Evolutionary conservation across 2,113 vertebrate genomes (phyloP), one percentile per base, ranked within the genome.

Genomic region (Onychostruthus taczanowskii): DNA sequence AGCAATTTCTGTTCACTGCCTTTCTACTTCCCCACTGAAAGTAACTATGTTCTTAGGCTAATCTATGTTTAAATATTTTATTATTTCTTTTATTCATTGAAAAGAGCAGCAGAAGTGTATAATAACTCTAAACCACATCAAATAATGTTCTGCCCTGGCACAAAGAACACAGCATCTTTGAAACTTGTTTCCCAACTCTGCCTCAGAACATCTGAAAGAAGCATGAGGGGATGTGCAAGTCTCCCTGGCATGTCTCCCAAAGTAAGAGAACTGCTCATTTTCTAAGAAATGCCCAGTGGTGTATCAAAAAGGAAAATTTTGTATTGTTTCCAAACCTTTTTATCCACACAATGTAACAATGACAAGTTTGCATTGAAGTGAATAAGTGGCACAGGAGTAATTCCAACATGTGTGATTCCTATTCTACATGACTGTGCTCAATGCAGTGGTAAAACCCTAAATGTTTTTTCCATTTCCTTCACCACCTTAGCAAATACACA

Each of bases 21-120:
- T 90, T 68, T 82, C 55, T 66, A 86, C 83, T 53, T 69, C 41
- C 35, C 64, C 68, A 59, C 55, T 43, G 44, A 79, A 89, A 91
- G 44, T 28, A 78, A 62, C 33, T 49, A 61, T 72, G 63, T 82
- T 93, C 85, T 77, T 39, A 87, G 72, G 76, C n/a, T 97, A 97
- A 94, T 77, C 77, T 92, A 53, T 76, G 73, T 41, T 81, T 69
- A 44, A 49, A 78, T 81, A 82, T 85, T 73, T 84, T 81, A 77
- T 63, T 35, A 64, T 62, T 96, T 47, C 27, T 75, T 92, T 83
- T 93, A 90, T 61, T 86, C 49, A 44, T 69, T 59, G 79, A 68
- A 55, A 92, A 75, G 17, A 90, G 62, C 21, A 70, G 75, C 23
- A 88, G 41, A 83, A 76, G 13, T 21, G 20, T 7, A 4, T 39